A percentile compares a stretch with the other conserved stretches of the same genome.
Evolutionary conservation across 2,113 vertebrate species (phyloP).

Genomic region (Miniopterus natalensis): DNA sequence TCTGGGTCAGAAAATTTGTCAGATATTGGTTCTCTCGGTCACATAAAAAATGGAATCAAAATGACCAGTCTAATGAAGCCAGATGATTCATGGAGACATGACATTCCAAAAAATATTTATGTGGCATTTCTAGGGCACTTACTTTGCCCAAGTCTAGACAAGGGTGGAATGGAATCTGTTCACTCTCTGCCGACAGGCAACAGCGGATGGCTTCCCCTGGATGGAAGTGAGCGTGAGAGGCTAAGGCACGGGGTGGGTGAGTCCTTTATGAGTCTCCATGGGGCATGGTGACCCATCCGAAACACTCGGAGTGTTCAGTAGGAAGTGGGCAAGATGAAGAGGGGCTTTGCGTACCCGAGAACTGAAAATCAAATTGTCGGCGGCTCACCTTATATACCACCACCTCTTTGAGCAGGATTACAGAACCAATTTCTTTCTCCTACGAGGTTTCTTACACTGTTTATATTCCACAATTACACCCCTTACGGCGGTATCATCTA

Average conservation of each 20-base stretch:
- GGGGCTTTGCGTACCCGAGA: not conserved
- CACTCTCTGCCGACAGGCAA: not conserved
- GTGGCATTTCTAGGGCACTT: constrained; percentile 62
- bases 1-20: constrained; percentile 58
- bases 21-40: constrained; percentile 58
- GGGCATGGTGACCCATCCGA: not conserved
- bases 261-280: not conserved
- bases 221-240: too few species aligned
- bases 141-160: constrained; percentile 75
- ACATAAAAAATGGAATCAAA: constrained; percentile 68
- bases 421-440: not conserved
- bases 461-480: not conserved
- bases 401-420: not conserved
- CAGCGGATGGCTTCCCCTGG: not conserved
- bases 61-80: constrained; percentile 57
- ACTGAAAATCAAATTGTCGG: not conserved
- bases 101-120: constrained; percentile 66
- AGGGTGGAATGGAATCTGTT: constrained; percentile 68
- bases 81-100: constrained; percentile 66
- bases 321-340: not conserved
- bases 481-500: not conserved
- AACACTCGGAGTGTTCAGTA: not conserved
- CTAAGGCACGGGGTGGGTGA: not conserved
- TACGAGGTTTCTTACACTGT: not conserved
- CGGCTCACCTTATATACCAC: not conserved